A percentile compares a stretch with the other conserved stretches of the same genome.
phyloP scores from a whole-genome alignment of 2,888 invertebrate genomes.

The Caenorhabditis drosophilae region DNA sequence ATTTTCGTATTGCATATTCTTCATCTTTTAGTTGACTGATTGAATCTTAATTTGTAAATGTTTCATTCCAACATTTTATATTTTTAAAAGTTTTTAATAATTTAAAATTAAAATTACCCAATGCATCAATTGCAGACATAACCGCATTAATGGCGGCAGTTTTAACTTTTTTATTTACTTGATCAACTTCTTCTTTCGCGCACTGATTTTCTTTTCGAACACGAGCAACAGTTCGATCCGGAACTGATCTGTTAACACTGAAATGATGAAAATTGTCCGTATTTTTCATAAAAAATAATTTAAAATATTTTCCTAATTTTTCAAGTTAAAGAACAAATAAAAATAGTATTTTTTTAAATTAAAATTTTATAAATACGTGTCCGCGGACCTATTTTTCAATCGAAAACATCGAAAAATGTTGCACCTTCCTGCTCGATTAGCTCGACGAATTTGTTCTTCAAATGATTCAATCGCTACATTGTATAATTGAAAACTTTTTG shows the following conservation, averaged over 20 bases:
- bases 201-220: conserved; percentile 18
- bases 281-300: too few relatives aligned
- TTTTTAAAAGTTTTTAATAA: neutral
- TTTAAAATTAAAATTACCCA: conserved; percentile 17
- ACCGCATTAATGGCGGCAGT: conserved; percentile 25
- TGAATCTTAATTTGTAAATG: conserved; percentile 7
- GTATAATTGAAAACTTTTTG: conserved; percentile 28
- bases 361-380: neutral
- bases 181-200: conserved; percentile 27
- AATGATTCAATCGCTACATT: conserved; percentile 10
- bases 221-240: conserved; percentile 5
- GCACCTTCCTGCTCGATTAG: neutral
- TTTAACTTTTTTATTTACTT: conserved; percentile 6
- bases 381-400: neutral
- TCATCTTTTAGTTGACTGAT: conserved; percentile 14
- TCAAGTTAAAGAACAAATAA: neutral
- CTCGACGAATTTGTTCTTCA: conserved; percentile 1
- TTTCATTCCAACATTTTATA: too few relatives aligned
- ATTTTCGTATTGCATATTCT: conserved; percentile 16
- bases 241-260: neutral
- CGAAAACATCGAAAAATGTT: neutral
- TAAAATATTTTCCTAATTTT: neutral
- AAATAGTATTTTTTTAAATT: neutral
- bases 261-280: neutral
- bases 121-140: conserved; percentile 21